Base-by-base conservation (phyloP, 2,888 invertebrate genomes). In the Pyrrhia umbra region DNA sequence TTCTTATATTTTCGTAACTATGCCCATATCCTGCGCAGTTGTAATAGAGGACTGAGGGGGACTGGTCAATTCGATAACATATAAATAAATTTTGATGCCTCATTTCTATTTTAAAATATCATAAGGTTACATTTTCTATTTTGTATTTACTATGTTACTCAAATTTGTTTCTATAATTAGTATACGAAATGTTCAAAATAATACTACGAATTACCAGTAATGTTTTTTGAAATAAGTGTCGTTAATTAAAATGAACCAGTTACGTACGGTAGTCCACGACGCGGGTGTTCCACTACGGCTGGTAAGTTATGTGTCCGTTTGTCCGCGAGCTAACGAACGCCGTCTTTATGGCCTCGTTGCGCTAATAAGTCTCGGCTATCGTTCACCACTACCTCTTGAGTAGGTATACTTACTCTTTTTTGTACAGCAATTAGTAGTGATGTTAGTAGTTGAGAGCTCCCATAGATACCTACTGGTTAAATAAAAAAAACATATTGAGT, bases 361-460 rank as follows among this genome's bases (percentile, higher is more conserved):
- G 80, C 85, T 89, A 90, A 90, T 88, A 89, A 87, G 87, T 77
- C 73, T 67, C 66, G 54, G 45, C 58, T 61, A 68, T 62, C 75
- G 63, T 47, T 68, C 46, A 55, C 63, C 25, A 54, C 63, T 49
- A 45, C 37, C 54, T 49, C 34, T 46, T 56, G 54, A 66, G 34
- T 37, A 56, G n/a, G n/a, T 20, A 42, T 46, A 69, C 45, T 66
- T 30, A 21, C 50, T 65, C 66, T 46, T 60, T 10, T 13, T 46
- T 63, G 39, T 55, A 37, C n/a, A 9, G 13, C n/a, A 34, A 34
- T 34, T 34, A 34, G 34, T 34, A n/a, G 34, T 13, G 34, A 34
- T 34, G 13, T 34, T n/a, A n/a, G n/a, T n/a, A n/a, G n/a, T n/a
- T n/a, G n/a, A n/a, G n/a, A n/a, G n/a, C n/a, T n/a, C n/a, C n/a